Conservation (phyloP, 2,113 vertebrate genomes). For the Ophthalmolycus amberensis region DNA sequence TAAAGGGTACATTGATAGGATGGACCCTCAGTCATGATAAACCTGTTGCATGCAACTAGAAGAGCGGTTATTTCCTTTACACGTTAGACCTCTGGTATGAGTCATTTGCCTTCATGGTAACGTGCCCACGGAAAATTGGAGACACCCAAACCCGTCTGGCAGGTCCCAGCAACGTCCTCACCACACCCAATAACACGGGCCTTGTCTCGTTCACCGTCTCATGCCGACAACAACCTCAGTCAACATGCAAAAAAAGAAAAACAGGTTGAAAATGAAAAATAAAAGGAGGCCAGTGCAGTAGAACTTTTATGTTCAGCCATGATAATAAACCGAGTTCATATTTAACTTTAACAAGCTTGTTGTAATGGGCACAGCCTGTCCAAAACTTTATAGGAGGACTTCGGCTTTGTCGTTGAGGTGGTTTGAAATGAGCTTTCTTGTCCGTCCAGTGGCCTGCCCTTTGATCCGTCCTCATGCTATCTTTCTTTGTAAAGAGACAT, state of each 20-base stretch:
- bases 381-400: background rate
- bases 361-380: background rate
- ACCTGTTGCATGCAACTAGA: background rate
- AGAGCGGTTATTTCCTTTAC: background rate
- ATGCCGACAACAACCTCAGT: background rate
- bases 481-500: background rate
- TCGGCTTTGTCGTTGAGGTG: background rate
- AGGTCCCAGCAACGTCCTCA: background rate
- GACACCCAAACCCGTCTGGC: slow-evolving; percentile 6
- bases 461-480: background rate
- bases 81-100: background rate
- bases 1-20: background rate
- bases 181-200: background rate
- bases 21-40: background rate
- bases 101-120: background rate
- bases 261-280: background rate
- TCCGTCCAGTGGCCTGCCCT: background rate
- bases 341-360: slow-evolving; percentile 37
- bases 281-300: background rate
- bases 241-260: background rate
- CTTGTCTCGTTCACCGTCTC: slow-evolving; percentile 7
- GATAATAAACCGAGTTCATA: slow-evolving; percentile 16
- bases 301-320: slow-evolving; percentile 14
- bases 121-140: background rate
- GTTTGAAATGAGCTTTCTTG: background rate